A percentile compares a stretch with the other conserved stretches of the same genome.
These are phyloP conservation scores for Oreochromis tanganicae DNA, from an alignment of 2,113 vertebrate species.

Conservation along the genomic window DNA sequence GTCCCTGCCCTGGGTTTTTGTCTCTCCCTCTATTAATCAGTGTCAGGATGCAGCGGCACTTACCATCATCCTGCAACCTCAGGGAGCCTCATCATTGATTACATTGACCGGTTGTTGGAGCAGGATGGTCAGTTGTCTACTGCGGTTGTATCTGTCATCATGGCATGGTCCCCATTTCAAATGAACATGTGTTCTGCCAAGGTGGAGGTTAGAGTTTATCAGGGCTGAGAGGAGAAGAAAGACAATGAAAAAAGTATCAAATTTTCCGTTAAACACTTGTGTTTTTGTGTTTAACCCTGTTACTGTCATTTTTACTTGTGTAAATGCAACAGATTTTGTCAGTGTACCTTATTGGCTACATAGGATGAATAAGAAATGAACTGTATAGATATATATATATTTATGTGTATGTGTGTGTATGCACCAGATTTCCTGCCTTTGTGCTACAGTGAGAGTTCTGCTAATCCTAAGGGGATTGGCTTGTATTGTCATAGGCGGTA, in stretches of 20 bases:
- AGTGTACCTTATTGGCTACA: neutral
- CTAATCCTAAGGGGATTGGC: neutral
- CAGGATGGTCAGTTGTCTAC: slow-evolving; percentile 32
- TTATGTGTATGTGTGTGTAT: neutral
- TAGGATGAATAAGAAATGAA: neutral
- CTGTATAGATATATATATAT: too few species aligned
- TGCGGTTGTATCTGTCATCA: slow-evolving; percentile 19
- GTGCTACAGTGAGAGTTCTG: neutral
- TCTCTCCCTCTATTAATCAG: slow-evolving; percentile 54
- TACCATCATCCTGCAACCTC: slow-evolving; percentile 21
- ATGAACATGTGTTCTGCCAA: slow-evolving; percentile 30
- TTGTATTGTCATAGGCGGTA: neutral
- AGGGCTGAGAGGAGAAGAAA: neutral
- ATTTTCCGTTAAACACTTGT: neutral
- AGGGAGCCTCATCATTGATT: slow-evolving; percentile 41
- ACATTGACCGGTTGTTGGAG: slow-evolving; percentile 14
- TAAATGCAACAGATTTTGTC: neutral
- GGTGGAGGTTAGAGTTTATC: slow-evolving; percentile 26
- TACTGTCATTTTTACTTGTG: neutral
- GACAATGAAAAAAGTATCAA: neutral
- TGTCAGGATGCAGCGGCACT: slow-evolving; percentile 17
- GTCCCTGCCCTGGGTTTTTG: slow-evolving; percentile 21
- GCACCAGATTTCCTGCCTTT: slow-evolving; percentile 7
- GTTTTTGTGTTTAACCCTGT: neutral
- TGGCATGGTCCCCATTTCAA: slow-evolving; percentile 1